These are phyloP conservation scores for Lacerta bilineata DNA, from an alignment of 2,797 vertebrate species.

Conservation along the genomic window DNA sequence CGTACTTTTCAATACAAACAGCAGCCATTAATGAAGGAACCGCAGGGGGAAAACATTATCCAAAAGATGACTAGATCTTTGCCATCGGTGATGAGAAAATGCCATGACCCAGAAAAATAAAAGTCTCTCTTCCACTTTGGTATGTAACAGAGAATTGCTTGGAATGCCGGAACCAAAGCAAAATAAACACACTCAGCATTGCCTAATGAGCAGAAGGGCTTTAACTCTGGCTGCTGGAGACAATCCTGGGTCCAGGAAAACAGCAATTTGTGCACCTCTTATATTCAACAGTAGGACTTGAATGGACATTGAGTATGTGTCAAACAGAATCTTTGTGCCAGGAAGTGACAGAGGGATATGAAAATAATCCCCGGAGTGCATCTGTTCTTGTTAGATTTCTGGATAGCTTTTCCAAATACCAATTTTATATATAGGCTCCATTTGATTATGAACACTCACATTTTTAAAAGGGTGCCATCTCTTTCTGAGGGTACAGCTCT, in stretches of 20 bases:
- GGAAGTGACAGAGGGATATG: conserved; percentile 22
- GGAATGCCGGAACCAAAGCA: conserved; percentile 29
- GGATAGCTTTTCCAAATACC: conserved; percentile 30
- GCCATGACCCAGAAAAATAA: conserved; percentile 7
- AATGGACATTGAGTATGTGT: conserved; percentile 19
- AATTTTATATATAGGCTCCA: conserved; percentile 17
- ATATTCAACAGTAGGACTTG: conserved; percentile 6
- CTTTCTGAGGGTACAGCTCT: conserved; percentile 13
- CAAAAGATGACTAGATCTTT: neutral
- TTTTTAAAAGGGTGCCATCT: conserved; percentile 36
- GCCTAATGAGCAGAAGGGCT: neutral
- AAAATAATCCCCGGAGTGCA: conserved; percentile 31
- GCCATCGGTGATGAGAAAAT: neutral
- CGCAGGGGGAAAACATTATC: neutral
- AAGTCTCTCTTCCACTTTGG: neutral
- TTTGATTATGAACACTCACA: conserved; percentile 7
- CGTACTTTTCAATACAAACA: neutral
- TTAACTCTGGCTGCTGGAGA: conserved; percentile 14
- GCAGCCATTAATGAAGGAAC: neutral
- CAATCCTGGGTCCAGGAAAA: neutral
- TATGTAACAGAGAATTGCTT: neutral
- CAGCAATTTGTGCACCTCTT: conserved; percentile 15
- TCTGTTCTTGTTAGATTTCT: conserved; percentile 43
- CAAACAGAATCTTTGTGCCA: conserved; percentile 26
- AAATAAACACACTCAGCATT: conserved; percentile 4